Conservation (phyloP, 1,140 invertebrate genomes). For the Colletes gigas region DNA sequence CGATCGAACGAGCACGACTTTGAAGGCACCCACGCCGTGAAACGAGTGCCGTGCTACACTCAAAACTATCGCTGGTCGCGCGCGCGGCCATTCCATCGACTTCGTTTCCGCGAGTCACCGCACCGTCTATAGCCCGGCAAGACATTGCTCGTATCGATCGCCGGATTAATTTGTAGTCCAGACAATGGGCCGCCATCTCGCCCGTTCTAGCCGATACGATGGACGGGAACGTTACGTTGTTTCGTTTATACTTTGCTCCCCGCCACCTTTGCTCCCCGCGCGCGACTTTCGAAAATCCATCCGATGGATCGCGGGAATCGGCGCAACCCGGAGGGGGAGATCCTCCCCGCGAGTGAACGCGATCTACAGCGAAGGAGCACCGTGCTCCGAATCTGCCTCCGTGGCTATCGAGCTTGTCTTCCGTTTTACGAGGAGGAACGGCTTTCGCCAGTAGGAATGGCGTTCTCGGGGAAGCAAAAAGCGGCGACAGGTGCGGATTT, state of each 20-base stretch:
- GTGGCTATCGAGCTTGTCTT: background rate
- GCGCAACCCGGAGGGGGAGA: too few species aligned
- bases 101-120: slow-evolving; percentile 73
- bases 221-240: slow-evolving; percentile 74
- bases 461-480: background rate
- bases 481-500: slow-evolving; percentile 7
- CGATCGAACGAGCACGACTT: slow-evolving; percentile 47
- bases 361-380: too few species aligned
- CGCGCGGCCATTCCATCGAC: slow-evolving; percentile 67
- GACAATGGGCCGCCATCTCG: slow-evolving; percentile 80
- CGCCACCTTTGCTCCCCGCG: background rate
- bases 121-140: slow-evolving; percentile 68
- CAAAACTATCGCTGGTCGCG: slow-evolving; percentile 47
- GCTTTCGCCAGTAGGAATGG: background rate
- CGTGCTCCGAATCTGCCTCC: too few species aligned
- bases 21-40: slow-evolving; percentile 5
- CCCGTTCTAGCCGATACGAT: slow-evolving; percentile 72
- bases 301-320: too few species aligned
- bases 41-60: slow-evolving; percentile 26
- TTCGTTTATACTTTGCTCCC: slow-evolving; percentile 57
- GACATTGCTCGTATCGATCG: slow-evolving; percentile 78
- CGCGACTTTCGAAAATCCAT: background rate
- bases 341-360: too few species aligned
- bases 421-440: background rate
- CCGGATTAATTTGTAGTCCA: slow-evolving; percentile 80